Base-by-base conservation (phyloP, 2,113 vertebrate genomes). In the Arenaria interpres region DNA sequence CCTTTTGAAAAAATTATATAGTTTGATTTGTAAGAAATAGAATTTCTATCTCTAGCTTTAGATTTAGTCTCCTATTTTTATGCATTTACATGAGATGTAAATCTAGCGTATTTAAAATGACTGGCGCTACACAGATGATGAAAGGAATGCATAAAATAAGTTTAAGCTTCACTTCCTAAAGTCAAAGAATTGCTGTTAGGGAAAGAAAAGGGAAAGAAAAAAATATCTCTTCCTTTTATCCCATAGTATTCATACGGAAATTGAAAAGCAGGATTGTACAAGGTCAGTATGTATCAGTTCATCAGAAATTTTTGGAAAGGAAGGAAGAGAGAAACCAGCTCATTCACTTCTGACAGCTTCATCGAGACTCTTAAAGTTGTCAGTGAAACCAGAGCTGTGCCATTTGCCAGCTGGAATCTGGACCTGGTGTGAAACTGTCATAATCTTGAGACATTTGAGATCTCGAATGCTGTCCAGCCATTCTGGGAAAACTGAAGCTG, bases 11-110 rank as follows among this genome's bases (percentile, higher is more conserved):
- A 80, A 86, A 66, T 15, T 20, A 72, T 24, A n/a, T 17, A 15
- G 2, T 2, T 83, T 68, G 45, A 82, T 87, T 88, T 85, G 51
- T 62, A 76, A 91, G 77, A 95, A 96, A 91, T 39, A 59, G 45
- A 57, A 79, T 69, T 80, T 94, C 56, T 54, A 28, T 78, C 69
- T 79, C 80, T 68, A 17, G 13, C 76, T 87, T 77, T 90, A 37
- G 53, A 78, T 89, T 86, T 69, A 33, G 30, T 39, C 62, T 75
- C 71, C n/a, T 67, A 11, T 84, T 93, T 80, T 78, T 76, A 95
- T 94, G 48, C 53, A 95, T 96, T 95, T 95, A 79, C 68, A 90
- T 90, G 88, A 96, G 91, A 94, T 87, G 54, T 74, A 96, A 89
- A 92, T 92, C 77, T 64, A 68, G 48, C 30, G 45, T 69, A 92